Conservation (phyloP, 2,113 vertebrate genomes). For the Corythaixoides concolor region DNA sequence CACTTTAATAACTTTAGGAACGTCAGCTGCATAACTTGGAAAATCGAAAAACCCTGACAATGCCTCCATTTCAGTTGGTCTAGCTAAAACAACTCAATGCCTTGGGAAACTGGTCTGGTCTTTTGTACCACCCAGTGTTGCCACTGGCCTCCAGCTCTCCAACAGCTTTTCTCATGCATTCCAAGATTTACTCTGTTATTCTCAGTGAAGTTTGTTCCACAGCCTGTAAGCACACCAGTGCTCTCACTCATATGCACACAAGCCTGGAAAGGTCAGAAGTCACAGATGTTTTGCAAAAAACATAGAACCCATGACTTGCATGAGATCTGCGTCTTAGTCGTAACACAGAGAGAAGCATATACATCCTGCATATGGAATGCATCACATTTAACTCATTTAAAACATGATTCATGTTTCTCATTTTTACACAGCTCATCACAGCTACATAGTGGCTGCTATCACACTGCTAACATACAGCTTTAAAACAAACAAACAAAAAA, state of each 20-base stretch:
- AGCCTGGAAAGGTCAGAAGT: conserved; percentile 37
- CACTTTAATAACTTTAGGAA: neutral
- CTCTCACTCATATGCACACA: neutral
- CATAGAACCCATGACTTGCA: conserved; percentile 21
- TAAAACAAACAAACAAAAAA: neutral
- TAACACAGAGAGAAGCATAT: neutral
- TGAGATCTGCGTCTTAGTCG: neutral
- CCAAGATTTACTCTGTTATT: conserved; percentile 25
- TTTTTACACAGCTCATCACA: neutral
- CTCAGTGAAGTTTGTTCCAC: neutral
- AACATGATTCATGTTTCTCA: neutral
- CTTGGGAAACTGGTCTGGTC: neutral
- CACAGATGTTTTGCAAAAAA: conserved; percentile 54
- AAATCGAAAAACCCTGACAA: neutral
- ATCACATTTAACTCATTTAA: conserved; percentile 21
- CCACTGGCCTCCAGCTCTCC: neutral
- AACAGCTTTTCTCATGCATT: conserved; percentile 7
- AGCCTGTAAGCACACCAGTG: neutral
- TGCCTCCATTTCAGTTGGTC: neutral
- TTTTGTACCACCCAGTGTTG: neutral
- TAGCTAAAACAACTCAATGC: neutral
- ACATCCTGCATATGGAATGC: conserved; percentile 24
- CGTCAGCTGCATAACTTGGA: neutral
- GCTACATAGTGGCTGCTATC: neutral
- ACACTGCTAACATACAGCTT: neutral